These are phyloP conservation scores for Pseudorhombus dupliciocellatus DNA, from an alignment of 2,113 vertebrate genomes.

Conservation along the genomic window DNA sequence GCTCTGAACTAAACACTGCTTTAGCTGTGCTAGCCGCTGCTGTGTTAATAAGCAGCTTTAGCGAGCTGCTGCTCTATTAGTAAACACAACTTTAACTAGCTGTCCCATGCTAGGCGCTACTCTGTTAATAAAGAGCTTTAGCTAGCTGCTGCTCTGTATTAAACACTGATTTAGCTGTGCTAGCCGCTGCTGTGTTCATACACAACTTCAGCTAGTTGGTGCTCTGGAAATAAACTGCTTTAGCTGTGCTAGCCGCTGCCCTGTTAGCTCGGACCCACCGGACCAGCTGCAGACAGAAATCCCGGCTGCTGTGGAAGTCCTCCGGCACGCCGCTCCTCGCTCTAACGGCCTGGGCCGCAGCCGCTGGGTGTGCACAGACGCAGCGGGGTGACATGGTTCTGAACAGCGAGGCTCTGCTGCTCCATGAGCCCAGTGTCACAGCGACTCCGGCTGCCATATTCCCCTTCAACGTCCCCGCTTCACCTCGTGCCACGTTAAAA, in stretches of 20 bases:
- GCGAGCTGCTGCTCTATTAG: too few species aligned
- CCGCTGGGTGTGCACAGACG: slow-evolving; percentile 19
- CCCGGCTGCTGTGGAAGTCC: slow-evolving; percentile 53
- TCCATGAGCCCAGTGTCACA: slow-evolving; percentile 48
- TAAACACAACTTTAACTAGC: too few species aligned
- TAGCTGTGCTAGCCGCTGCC: neutral
- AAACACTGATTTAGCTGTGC: too few species aligned
- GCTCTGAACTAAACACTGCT: too few species aligned
- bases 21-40: too few species aligned
- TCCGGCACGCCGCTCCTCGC: slow-evolving; percentile 32
- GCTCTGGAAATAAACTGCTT: too few species aligned
- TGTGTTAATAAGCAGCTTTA: too few species aligned
- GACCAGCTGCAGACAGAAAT: slow-evolving; percentile 79
- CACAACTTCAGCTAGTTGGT: too few species aligned
- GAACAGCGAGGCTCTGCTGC: slow-evolving; percentile 23
- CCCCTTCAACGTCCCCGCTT: slow-evolving; percentile 64
- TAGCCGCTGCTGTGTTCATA: too few species aligned
- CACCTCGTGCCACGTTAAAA: slow-evolving; percentile 40
- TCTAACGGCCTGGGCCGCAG: slow-evolving; percentile 50
- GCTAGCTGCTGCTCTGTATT: too few species aligned
- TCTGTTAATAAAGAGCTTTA: too few species aligned
- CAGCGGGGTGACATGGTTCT: slow-evolving; percentile 18
- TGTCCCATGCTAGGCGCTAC: too few species aligned
- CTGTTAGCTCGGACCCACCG: slow-evolving; percentile 65
- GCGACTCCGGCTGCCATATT: slow-evolving; percentile 73